Evolutionary conservation across 2,113 vertebrate species (phyloP).

Genomic region (Megaptera novaeangliae): DNA sequence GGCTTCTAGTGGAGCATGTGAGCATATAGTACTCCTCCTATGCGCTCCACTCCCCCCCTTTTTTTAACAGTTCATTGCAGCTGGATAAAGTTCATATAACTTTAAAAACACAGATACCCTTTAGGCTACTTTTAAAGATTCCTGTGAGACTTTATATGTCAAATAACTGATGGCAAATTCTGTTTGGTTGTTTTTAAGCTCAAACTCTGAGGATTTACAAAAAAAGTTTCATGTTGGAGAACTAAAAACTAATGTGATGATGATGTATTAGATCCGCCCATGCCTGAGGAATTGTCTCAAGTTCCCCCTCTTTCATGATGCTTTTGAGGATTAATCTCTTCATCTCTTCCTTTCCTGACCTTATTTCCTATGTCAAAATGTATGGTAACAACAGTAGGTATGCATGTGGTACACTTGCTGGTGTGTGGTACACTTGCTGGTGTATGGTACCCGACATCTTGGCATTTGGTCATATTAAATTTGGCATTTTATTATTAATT

Average conservation of each 20-base stretch:
- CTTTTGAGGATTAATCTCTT: not conserved
- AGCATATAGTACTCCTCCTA: fast-evolving
- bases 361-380: not conserved
- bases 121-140: slow-evolving; percentile 7
- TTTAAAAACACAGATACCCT: slow-evolving; percentile 21
- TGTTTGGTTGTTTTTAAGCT: slow-evolving; percentile 15
- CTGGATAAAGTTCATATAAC: not conserved
- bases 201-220: not conserved
- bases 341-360: not conserved
- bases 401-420: not conserved
- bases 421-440: not conserved
- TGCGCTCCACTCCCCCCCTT: fast-evolving
- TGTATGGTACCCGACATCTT: not conserved
- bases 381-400: not conserved
- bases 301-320: not conserved
- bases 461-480: not conserved
- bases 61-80: not conserved
- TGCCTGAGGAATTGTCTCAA: not conserved
- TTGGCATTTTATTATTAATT: not conserved
- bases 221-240: not conserved
- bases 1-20: not conserved
- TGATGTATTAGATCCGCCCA: not conserved
- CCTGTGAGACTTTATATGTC: not conserved
- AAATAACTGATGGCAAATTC: not conserved
- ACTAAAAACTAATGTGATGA: not conserved